Evolutionary conservation across 2,888 invertebrate species (phyloP).

Genomic region (Eilema griseolum): DNA sequence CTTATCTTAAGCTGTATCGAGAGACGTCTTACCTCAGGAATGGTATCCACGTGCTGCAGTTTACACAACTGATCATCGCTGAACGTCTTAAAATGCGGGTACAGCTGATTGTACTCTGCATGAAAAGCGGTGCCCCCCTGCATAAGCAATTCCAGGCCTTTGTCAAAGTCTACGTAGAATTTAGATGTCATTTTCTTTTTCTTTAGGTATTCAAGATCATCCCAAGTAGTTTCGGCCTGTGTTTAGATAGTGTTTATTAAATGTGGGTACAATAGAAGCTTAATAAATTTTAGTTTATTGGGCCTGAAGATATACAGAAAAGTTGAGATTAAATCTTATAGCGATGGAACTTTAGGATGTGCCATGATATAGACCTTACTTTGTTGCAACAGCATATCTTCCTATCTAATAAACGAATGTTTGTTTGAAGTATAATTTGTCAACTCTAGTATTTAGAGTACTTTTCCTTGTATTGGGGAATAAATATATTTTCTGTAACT

Average conservation of each 20-base stretch:
- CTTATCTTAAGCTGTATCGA: neutral
- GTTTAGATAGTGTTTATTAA: neutral
- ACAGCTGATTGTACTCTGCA: slow-evolving; percentile 75
- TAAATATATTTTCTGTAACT: no score
- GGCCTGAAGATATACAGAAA: no score
- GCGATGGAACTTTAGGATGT: no score
- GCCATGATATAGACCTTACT: no score
- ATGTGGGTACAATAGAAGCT: no score
- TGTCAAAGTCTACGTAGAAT: slow-evolving; percentile 67
- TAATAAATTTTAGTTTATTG: no score
- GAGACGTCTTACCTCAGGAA: slow-evolving; percentile 66
- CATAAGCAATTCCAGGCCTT: slow-evolving; percentile 66
- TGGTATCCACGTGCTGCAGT: slow-evolving; percentile 72
- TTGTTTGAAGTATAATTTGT: no score
- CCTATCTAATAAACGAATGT: no score
- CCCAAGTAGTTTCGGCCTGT: slow-evolving; percentile 70
- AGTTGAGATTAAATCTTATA: no score
- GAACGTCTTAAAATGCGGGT: slow-evolving; percentile 67
- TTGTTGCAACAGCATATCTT: no score
- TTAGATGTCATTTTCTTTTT: slow-evolving; percentile 70
- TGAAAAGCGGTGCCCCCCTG: slow-evolving; percentile 74
- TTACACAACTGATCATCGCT: slow-evolving; percentile 75
- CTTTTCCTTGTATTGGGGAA: no score
- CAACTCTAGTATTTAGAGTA: no score
- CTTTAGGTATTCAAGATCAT: slow-evolving; percentile 75